Base-by-base conservation (phyloP, 2,888 invertebrate species). In the Bursaphelenchus okinawaensis region DNA sequence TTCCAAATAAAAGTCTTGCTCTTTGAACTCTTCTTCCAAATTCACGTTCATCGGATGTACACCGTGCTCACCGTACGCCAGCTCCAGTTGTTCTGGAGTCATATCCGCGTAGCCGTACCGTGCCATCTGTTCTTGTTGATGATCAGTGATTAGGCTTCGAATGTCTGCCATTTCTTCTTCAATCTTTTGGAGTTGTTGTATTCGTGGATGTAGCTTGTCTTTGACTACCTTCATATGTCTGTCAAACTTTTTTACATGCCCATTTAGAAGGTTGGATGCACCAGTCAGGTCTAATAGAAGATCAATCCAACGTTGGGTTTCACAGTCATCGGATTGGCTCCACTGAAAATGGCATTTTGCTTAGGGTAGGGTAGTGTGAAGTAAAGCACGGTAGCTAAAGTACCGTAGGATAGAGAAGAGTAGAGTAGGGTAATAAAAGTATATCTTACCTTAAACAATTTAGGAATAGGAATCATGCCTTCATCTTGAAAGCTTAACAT, bases 401-500 rank as follows among this genome's bases (percentile, higher is more conserved):
- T n/a, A n/a, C n/a, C n/a, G n/a, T n/a, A n/a, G n/a, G n/a, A n/a
- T n/a, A n/a, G n/a, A n/a, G n/a, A n/a, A n/a, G n/a, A n/a, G n/a
- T n/a, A n/a, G n/a, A n/a, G n/a, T n/a, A n/a, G n/a, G n/a, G n/a
- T n/a, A n/a, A n/a, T 12, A 29, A 29, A 29, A 23, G 54, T 16
- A 52, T 22, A 9, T n/a, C 26, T 26, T n/a, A 57, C 57, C 6
- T 56, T 24, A n/a, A 56, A 24, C 56, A 56, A 24, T 9, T 27
- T 24, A 1, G 56, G 56, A 22, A 56, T 12, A 12, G 56, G 29
- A 9, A 56, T 19, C 29, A 28, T 56, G 12, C 56, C 56, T 4
- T 56, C 56, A 26, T 56, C 56, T 19, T 56, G 56, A 4, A 56
- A 56, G 26, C 26, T 27, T 12, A 56, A 4, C 56, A 56, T 27